These are phyloP conservation scores for Bellardia bayeri DNA, from an alignment of 2,888 invertebrate species.

Conservation along the genomic window DNA sequence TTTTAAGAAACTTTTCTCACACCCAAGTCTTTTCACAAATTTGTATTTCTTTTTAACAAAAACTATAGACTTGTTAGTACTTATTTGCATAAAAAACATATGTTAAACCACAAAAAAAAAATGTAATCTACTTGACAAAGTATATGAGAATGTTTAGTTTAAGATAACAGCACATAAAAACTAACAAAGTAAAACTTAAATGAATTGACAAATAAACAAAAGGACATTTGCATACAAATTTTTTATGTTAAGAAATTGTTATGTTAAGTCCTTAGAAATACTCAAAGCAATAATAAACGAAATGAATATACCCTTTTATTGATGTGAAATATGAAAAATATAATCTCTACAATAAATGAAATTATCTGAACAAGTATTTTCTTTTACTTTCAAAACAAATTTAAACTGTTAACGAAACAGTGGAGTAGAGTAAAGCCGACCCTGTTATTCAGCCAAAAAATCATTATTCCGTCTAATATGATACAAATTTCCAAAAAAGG, in stretches of 20 bases:
- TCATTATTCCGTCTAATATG: too few relatives aligned
- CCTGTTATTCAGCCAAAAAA: too few relatives aligned
- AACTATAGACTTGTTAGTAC: neutral
- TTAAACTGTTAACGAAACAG: too few relatives aligned
- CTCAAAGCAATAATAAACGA: neutral
- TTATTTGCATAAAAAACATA: slow-evolving; percentile 65
- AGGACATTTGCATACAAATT: slow-evolving; percentile 65
- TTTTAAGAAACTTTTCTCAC: too few relatives aligned
- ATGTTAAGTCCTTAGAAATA: neutral
- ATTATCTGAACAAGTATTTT: too few relatives aligned
- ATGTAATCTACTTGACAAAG: slow-evolving; percentile 70
- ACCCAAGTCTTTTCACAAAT: too few relatives aligned
- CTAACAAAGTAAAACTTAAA: slow-evolving; percentile 46
- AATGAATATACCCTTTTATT: neutral
- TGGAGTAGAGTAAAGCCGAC: too few relatives aligned
- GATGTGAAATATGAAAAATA: too few relatives aligned
- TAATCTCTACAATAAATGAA: too few relatives aligned
- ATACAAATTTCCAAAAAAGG: too few relatives aligned
- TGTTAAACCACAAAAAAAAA: slow-evolving; percentile 44
- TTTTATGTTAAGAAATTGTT: slow-evolving; percentile 44
- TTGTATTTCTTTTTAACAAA: neutral
- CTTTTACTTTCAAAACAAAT: too few relatives aligned
- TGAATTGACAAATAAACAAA: slow-evolving; percentile 71
- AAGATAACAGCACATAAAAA: slow-evolving; percentile 55
- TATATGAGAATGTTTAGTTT: slow-evolving; percentile 50